A percentile compares a stretch with the other conserved stretches of the same genome.
phyloP scores from a whole-genome alignment of 2,797 vertebrate species.

The Columba guinea region DNA sequence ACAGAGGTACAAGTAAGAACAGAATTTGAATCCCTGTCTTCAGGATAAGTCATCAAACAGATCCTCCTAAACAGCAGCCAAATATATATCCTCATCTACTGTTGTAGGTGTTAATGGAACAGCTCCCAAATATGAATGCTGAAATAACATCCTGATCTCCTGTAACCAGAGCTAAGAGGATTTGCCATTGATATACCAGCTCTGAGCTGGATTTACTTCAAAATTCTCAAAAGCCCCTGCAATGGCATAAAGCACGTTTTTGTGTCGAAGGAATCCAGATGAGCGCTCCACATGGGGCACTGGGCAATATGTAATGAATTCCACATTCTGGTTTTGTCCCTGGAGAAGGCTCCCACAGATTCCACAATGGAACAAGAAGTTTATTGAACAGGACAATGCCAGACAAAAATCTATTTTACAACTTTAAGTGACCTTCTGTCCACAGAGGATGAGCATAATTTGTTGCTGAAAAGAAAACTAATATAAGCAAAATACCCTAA shows the following conservation, averaged over 20 bases:
- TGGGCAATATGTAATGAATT: conserved; percentile 44
- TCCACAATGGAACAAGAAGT: conserved; percentile 53
- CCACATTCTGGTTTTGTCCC: conserved; percentile 61
- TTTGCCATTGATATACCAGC: conserved; percentile 74
- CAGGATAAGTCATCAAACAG: conserved; percentile 55
- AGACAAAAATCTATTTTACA: conserved; percentile 59
- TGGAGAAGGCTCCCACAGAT: conserved; percentile 52
- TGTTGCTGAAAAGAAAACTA: conserved; percentile 28
- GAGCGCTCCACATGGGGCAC: conserved; percentile 37
- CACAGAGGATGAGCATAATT: neutral
- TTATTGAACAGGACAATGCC: conserved; percentile 54
- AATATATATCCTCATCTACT: conserved; percentile 71
- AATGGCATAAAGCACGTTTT: conserved; percentile 67
- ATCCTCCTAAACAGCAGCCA: conserved; percentile 61
- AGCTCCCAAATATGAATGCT: conserved; percentile 70
- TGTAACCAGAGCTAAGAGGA: conserved; percentile 75
- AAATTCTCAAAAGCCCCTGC: conserved; percentile 68
- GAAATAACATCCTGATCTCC: conserved; percentile 73
- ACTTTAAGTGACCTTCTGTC: conserved; percentile 18
- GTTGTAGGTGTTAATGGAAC: conserved; percentile 76
- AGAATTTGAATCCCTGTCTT: conserved; percentile 20
- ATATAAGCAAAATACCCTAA: neutral
- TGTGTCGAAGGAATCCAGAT: conserved; percentile 61
- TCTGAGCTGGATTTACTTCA: conserved; percentile 71
- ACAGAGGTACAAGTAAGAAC: neutral